phyloP scores from a whole-genome alignment of 35 echinoderm and acorn worm species.

The Anneissia japonica region DNA sequence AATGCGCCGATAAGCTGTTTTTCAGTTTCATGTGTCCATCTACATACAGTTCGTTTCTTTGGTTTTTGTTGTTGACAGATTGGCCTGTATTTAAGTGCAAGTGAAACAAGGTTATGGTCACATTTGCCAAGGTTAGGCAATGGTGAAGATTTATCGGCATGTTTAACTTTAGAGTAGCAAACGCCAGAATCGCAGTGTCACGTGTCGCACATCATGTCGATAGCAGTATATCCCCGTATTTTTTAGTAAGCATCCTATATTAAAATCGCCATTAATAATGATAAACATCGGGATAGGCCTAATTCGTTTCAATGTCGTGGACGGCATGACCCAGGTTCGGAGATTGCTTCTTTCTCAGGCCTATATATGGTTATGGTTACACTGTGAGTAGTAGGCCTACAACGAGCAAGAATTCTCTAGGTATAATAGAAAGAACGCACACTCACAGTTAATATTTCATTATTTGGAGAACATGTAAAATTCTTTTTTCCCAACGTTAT shows the following conservation, averaged over 20 bases:
- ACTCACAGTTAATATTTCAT: constrained; percentile 33
- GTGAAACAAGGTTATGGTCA: constrained; percentile 21
- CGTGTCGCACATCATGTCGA: constrained; percentile 27
- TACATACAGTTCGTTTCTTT: neutral
- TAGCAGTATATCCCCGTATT: constrained; percentile 10
- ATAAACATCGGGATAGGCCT: constrained; percentile 30
- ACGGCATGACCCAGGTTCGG: neutral
- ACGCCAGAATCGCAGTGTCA: constrained; percentile 1
- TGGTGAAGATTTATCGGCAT: constrained; percentile 7
- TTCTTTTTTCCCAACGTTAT: no score
- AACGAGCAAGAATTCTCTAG: constrained; percentile 11
- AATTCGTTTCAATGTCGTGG: neutral
- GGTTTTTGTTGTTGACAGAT: constrained; percentile 20
- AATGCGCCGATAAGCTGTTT: neutral
- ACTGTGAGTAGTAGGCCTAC: constrained; percentile 10
- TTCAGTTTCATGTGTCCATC: constrained; percentile 13
- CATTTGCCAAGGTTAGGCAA: constrained; percentile 18
- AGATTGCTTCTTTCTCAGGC: no score
- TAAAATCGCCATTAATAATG: constrained; percentile 39
- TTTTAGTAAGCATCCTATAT: constrained; percentile 8
- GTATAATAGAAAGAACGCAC: constrained; percentile 33
- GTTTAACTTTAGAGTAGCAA: constrained; percentile 33
- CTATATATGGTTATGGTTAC: neutral
- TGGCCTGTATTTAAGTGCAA: constrained; percentile 20
- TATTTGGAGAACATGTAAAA: constrained; percentile 31